Percentiles rank a stretch among this genome's conserved stretches.
Conservation (phyloP, 2,888 invertebrate genomes). For the Brenthis hecate region DNA sequence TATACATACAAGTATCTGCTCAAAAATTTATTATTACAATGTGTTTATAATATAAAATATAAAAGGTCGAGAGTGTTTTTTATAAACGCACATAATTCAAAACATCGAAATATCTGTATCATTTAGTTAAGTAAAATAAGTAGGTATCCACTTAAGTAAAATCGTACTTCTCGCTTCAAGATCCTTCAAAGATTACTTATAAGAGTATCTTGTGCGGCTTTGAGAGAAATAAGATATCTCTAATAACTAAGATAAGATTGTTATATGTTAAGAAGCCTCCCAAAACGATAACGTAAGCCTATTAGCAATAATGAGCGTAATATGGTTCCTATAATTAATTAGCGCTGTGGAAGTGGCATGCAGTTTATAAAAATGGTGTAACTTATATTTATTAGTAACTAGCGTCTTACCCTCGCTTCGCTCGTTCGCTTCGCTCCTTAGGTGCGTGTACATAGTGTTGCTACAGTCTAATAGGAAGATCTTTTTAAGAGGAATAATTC, state of each 20-base stretch:
- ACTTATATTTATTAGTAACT: neutral
- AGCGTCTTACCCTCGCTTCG: too few relatives aligned
- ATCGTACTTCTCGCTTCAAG: neutral
- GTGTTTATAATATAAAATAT: too few relatives aligned
- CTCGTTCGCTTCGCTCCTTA: too few relatives aligned
- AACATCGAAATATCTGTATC: too few relatives aligned
- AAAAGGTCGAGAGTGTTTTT: too few relatives aligned
- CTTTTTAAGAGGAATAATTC: too few relatives aligned
- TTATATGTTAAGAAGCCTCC: slow-evolving; percentile 27
- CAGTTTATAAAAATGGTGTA: neutral
- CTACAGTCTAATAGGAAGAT: too few relatives aligned
- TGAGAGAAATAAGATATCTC: slow-evolving; percentile 18
- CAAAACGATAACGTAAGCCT: slow-evolving; percentile 31
- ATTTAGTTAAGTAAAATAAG: neutral
- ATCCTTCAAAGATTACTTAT: slow-evolving; percentile 3
- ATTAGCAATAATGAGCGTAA: slow-evolving; percentile 28
- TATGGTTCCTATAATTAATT: slow-evolving; percentile 15
- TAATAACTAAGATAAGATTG: slow-evolving; percentile 29
- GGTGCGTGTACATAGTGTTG: too few relatives aligned
- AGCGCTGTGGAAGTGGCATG: slow-evolving; percentile 2
- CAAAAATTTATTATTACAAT: too few relatives aligned
- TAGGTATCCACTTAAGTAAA: slow-evolving; percentile 6
- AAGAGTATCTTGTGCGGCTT: slow-evolving; percentile 15
- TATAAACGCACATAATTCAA: too few relatives aligned
- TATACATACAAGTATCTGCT: too few relatives aligned